These are phyloP conservation scores for Cassiopea xamachana DNA, from an alignment of 30 jellyfish, hydroid and myxozoan species.

Conservation along the genomic window DNA sequence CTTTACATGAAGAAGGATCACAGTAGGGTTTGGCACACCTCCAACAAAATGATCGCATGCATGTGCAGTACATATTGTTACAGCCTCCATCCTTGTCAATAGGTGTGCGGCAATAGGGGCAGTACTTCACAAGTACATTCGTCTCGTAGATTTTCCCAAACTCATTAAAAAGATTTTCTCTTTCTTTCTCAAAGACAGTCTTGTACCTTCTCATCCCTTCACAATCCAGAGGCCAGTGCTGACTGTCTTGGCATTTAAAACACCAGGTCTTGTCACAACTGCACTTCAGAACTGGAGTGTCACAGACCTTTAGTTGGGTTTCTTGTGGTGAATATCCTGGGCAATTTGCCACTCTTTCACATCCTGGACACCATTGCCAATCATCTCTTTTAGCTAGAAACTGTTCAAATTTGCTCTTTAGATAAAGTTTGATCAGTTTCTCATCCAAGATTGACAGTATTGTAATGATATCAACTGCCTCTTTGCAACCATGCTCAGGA, in stretches of 20 bases:
- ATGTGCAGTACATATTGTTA: constrained; percentile 35
- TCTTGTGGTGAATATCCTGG: neutral
- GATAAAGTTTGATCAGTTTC: neutral
- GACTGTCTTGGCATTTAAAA: constrained; percentile 35
- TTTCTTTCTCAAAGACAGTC: neutral
- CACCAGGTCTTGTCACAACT: constrained; percentile 31
- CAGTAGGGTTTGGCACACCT: neutral
- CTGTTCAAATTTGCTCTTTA: constrained; percentile 25
- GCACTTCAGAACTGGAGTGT: constrained; percentile 32
- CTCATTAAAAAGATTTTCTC: neutral
- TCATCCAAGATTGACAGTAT: neutral
- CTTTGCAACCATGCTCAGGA: constrained; percentile 36
- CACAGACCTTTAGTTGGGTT: neutral
- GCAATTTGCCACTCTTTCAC: constrained; percentile 30
- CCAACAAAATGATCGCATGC: constrained; percentile 51
- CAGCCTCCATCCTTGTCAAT: constrained; percentile 53
- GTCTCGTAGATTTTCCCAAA: constrained; percentile 26
- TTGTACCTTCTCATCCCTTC: neutral
- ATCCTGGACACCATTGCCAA: constrained; percentile 58
- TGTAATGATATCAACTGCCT: constrained; percentile 31
- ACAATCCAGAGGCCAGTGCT: constrained; percentile 61
- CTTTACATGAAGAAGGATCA: neutral
- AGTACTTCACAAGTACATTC: constrained; percentile 25
- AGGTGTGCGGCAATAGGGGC: constrained; percentile 49
- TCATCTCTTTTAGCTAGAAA: neutral